phyloP scores from a whole-genome alignment of 1,140 invertebrate species.

The Drosophila virilis region DNA sequence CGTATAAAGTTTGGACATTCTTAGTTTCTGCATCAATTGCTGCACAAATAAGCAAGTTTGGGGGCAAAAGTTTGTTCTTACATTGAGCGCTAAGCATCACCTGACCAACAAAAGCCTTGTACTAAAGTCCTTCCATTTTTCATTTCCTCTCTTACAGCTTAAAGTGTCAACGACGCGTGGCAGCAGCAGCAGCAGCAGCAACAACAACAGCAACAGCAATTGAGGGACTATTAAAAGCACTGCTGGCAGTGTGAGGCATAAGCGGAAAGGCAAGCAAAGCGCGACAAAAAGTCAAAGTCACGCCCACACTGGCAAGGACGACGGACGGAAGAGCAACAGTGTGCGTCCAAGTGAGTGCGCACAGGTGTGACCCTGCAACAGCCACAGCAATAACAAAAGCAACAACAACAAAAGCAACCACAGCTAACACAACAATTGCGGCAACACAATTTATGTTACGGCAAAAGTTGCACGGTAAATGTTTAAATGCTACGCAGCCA shows the following conservation, averaged over 20 bases:
- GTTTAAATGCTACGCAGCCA: conserved; percentile 40
- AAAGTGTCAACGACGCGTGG: conserved; percentile 64
- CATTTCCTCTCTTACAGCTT: conserved; percentile 78
- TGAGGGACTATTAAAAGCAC: conserved; percentile 13
- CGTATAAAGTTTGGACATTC: conserved; percentile 4
- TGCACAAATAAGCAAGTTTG: conserved; percentile 39
- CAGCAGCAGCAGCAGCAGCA: conserved; percentile 4
- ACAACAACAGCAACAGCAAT: conserved; percentile 6
- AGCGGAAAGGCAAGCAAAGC: conserved; percentile 27
- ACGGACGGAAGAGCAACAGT: neutral
- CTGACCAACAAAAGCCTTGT: conserved; percentile 31
- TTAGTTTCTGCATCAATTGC: conserved; percentile 33
- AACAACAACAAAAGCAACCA: conserved; percentile 7
- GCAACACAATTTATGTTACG: conserved; percentile 54
- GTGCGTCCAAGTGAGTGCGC: conserved; percentile 5
- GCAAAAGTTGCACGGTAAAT: conserved; percentile 51
- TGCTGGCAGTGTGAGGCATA: conserved; percentile 1
- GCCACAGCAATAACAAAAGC: conserved; percentile 14
- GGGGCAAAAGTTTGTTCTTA: conserved; percentile 18
- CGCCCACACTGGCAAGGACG: conserved; percentile 2
- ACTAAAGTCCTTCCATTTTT: conserved; percentile 72
- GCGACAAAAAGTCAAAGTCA: conserved; percentile 10
- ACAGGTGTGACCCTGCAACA: conserved; percentile 26
- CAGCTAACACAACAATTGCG: conserved; percentile 17
- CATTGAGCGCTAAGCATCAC: conserved; percentile 17